Evolutionary conservation across 2,113 vertebrate species (phyloP).

Genomic region (Triplophysa rosa): DNA sequence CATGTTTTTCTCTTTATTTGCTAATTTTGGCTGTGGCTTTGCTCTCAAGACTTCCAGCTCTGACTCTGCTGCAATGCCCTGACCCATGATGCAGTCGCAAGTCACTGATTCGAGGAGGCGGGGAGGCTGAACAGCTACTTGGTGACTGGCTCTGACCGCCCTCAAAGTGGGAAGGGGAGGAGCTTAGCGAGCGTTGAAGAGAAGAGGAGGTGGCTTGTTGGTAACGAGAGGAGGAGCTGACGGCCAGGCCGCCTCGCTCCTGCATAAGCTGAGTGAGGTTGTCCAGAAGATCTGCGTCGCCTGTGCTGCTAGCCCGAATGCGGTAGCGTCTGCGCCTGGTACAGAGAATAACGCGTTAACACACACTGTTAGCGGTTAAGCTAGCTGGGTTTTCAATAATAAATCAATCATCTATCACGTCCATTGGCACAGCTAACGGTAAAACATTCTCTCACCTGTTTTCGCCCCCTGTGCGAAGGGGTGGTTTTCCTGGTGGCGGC

Average conservation of each 20-base stretch:
- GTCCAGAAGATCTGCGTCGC: constrained; percentile 92
- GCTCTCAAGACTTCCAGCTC: constrained; percentile 73
- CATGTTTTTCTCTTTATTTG: constrained; percentile 76
- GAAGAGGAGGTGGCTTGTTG: constrained; percentile 83
- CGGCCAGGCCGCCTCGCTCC: constrained; percentile 84
- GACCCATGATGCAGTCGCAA: constrained; percentile 76
- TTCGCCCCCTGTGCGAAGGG: constrained; percentile 82
- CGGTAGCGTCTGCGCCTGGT: constrained; percentile 82
- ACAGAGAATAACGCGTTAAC: background rate
- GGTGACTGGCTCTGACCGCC: constrained; percentile 89
- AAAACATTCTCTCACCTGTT: constrained; percentile 79
- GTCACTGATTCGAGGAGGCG: constrained; percentile 84
- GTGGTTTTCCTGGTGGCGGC: constrained; percentile 91
- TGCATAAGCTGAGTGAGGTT: constrained; percentile 95
- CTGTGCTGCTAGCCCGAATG: constrained; percentile 92
- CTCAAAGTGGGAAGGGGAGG: constrained; percentile 89
- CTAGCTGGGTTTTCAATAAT: too few species aligned
- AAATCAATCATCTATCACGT: too few species aligned
- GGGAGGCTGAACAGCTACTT: constrained; percentile 87
- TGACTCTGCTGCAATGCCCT: constrained; percentile 71
- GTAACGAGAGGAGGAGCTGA: constrained; percentile 81
- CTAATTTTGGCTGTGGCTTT: constrained; percentile 87
- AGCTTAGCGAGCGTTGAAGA: constrained; percentile 92
- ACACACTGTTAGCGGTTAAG: too few species aligned
- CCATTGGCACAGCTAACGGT: too few species aligned